Conservation (phyloP, 2,888 invertebrate genomes). For the Pegoplata infirma region DNA sequence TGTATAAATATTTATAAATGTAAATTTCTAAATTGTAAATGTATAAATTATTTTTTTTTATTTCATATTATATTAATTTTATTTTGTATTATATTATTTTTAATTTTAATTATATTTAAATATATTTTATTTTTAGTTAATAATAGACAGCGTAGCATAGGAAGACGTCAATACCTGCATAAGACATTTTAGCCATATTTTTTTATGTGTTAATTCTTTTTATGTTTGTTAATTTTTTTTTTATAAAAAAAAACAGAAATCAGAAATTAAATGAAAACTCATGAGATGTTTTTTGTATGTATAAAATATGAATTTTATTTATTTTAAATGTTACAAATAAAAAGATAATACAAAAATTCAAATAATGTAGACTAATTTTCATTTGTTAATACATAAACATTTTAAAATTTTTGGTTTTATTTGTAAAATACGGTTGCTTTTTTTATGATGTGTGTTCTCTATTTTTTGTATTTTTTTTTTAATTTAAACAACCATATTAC, state of each 20-base stretch:
- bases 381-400: background rate
- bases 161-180: constrained; percentile 80
- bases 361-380: constrained; percentile 13
- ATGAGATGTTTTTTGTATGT: background rate
- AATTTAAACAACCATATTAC: constrained; percentile 51
- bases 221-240: constrained; percentile 54
- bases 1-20: constrained; percentile 67
- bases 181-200: constrained; percentile 79
- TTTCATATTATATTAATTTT: constrained; percentile 51
- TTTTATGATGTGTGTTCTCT: constrained; percentile 2
- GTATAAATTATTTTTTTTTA: constrained; percentile 72
- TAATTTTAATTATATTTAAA: constrained; percentile 62
- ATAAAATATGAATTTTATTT: background rate
- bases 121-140: constrained; percentile 73
- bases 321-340: constrained; percentile 5
- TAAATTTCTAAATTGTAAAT: constrained; percentile 71
- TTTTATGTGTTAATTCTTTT: constrained; percentile 51
- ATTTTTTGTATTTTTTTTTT: constrained; percentile 17
- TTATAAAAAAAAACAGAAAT: constrained; percentile 3
- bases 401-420: constrained; percentile 62
- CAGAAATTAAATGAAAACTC: background rate
- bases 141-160: constrained; percentile 80
- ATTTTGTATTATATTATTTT: constrained; percentile 35
- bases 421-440: constrained; percentile 55
- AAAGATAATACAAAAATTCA: constrained; percentile 3